Conservation (phyloP, 2,888 invertebrate genomes). For the Agelastica alni region DNA sequence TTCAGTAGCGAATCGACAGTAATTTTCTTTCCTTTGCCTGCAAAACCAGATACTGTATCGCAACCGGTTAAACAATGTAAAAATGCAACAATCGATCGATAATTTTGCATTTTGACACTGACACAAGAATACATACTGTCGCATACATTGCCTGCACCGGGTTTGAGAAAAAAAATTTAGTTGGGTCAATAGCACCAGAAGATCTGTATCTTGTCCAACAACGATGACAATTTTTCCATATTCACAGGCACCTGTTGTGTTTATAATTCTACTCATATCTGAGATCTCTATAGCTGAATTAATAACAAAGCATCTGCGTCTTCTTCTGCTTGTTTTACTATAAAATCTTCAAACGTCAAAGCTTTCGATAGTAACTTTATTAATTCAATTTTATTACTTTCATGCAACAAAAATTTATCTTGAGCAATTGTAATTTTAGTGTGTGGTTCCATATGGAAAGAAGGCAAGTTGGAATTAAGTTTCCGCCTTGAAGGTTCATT, state of each 20-base stretch:
- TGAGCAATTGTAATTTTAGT: too few relatives aligned
- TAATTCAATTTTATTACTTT: background rate
- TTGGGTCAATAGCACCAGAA: background rate
- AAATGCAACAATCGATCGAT: background rate
- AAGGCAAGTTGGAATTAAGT: too few relatives aligned
- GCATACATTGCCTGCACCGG: background rate
- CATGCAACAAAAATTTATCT: slow-evolving; percentile 1
- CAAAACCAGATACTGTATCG: background rate
- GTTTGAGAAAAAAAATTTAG: background rate
- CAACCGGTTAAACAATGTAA: background rate
- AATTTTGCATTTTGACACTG: background rate
- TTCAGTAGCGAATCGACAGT: too few relatives aligned
- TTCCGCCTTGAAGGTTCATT: too few relatives aligned
- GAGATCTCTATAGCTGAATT: slow-evolving; percentile 3
- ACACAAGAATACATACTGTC: background rate
- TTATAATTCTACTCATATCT: background rate
- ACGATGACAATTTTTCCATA: slow-evolving; percentile 1
- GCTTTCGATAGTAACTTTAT: background rate
- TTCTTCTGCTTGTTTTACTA: background rate
- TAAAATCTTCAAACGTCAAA: background rate
- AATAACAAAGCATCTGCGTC: background rate
- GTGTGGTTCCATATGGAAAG: too few relatives aligned
- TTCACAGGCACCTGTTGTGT: slow-evolving; percentile 1
- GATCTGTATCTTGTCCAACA: slow-evolving; percentile 4
- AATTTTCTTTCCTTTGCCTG: slow-evolving; percentile 6